Base-by-base conservation (phyloP, 2,888 invertebrate genomes). In the Creontiades dilutus region DNA sequence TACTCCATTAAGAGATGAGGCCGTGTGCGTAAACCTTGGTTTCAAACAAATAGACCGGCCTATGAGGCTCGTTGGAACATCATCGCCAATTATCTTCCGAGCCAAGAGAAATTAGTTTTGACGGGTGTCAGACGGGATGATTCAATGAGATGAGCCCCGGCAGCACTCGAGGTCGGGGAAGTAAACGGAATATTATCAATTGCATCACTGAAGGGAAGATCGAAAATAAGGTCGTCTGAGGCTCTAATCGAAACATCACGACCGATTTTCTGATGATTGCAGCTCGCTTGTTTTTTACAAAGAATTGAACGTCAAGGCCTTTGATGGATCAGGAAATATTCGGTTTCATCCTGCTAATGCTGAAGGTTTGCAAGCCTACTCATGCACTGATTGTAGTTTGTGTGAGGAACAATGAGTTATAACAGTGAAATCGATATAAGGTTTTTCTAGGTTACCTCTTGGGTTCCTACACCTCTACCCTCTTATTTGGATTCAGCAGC, bases 191-290 rank as follows among this genome's bases (percentile, higher is more conserved):
- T 78, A 47, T 78, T 78, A 78, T 37, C 78, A 46, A 52, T 82
- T 52, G 82, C 82, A 52, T 52, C 82, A 52, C 5, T 48, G 23
- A 12, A 14, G 37, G 78, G 19, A 52, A 13, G 13, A 52, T 82
- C 47, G 14, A 27, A 48, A 82, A 82, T 82, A 82, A 82, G 82
- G 82, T 19, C 82, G 82, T 82, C 82, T 82, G 82, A 13, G 82
- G 23, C 23, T 82, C 52, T 48, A 82, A 82, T 82, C 48, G 52
- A 48, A 52, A 52, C 52, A 82, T 82, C 23, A 82, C 48, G 48
- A 82, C 27, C 52, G 27, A 48, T 5, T 5, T 27, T 82, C 82
- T 14, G 27, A 47, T 82, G 16, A 27, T 52, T 27, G 27, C 27
- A 16, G 52, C 37, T 37, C 37, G 7, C 13, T 52, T 14, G 82